Percentiles rank a stretch among this genome's conserved stretches.
These are phyloP conservation scores for Rambutsinella grinnellia DNA, from an alignment of 2,888 invertebrate species.

Conservation along the genomic window DNA sequence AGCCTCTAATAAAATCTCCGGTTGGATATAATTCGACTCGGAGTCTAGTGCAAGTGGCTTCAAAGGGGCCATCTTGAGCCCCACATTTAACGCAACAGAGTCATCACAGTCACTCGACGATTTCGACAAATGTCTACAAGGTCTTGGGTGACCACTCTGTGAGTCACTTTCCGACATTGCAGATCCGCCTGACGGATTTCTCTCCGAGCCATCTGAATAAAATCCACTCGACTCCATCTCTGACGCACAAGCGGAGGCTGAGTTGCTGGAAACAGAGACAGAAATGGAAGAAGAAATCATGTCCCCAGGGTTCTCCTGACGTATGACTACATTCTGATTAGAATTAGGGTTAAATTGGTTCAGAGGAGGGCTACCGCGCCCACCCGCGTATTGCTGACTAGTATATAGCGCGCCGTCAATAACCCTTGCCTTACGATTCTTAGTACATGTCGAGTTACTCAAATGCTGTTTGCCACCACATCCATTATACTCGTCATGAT, in stretches of 20 bases:
- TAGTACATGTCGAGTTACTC: slow-evolving; percentile 76
- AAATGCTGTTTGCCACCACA: slow-evolving; percentile 22
- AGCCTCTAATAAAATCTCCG: not conserved
- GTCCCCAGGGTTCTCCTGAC: slow-evolving; percentile 29
- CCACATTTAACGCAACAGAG: slow-evolving; percentile 34
- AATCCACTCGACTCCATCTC: slow-evolving; percentile 94
- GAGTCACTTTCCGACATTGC: slow-evolving; percentile 41
- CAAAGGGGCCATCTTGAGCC: slow-evolving; percentile 26
- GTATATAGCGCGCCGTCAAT: slow-evolving; percentile 89
- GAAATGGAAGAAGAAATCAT: slow-evolving; percentile 49
- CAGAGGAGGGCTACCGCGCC: slow-evolving; percentile 9
- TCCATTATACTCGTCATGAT: slow-evolving; percentile 35
- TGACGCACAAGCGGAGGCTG: slow-evolving; percentile 58
- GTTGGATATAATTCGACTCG: not conserved
- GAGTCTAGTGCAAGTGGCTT: slow-evolving; percentile 24
- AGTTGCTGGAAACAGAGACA: slow-evolving; percentile 41
- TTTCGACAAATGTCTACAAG: slow-evolving; percentile 39
- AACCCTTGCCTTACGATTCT: slow-evolving; percentile 81
- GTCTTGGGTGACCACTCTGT: slow-evolving; percentile 13
- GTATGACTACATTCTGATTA: slow-evolving; percentile 10
- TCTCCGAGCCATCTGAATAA: slow-evolving; percentile 78
- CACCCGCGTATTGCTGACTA: slow-evolving; percentile 32
- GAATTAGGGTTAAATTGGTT: not conserved
- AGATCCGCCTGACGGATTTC: slow-evolving; percentile 54
- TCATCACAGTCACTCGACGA: slow-evolving; percentile 52